These are phyloP conservation scores for Drosophila littoralis DNA, from an alignment of 1,140 invertebrate genomes.

Conservation along the genomic window DNA sequence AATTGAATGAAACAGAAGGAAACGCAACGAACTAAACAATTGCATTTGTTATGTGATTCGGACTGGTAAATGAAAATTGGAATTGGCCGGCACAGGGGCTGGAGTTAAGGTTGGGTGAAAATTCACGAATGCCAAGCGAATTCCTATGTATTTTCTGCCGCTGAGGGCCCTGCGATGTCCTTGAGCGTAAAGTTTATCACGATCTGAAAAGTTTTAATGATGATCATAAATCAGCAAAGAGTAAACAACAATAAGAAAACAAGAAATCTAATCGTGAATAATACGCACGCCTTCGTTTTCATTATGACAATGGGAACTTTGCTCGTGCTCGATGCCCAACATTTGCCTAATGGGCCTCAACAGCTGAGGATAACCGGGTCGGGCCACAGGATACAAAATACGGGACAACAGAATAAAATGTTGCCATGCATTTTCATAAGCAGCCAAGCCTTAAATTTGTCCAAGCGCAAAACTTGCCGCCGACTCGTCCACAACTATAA, in stretches of 20 bases:
- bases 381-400: neutral
- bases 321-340: neutral
- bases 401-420: constrained; percentile 5
- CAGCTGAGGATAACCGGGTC: neutral
- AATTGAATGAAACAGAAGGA: constrained; percentile 57
- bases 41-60: constrained; percentile 64
- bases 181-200: constrained; percentile 36
- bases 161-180: constrained; percentile 14
- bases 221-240: constrained; percentile 40
- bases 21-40: constrained; percentile 70
- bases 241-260: constrained; percentile 24
- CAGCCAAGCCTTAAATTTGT: constrained; percentile 39
- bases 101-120: neutral
- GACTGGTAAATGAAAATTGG: constrained; percentile 21
- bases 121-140: neutral
- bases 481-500: constrained; percentile 43
- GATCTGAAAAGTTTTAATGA: constrained; percentile 49
- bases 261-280: constrained; percentile 42
- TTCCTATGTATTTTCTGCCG: constrained; percentile 2
- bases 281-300: constrained; percentile 49
- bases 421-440: constrained; percentile 52
- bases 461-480: constrained; percentile 13
- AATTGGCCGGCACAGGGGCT: constrained; percentile 4
- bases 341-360: constrained; percentile 32
- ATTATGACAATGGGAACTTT: constrained; percentile 38